Evolutionary conservation across 2,113 vertebrate species (phyloP).

Genomic region (Bujurquina vittata): DNA sequence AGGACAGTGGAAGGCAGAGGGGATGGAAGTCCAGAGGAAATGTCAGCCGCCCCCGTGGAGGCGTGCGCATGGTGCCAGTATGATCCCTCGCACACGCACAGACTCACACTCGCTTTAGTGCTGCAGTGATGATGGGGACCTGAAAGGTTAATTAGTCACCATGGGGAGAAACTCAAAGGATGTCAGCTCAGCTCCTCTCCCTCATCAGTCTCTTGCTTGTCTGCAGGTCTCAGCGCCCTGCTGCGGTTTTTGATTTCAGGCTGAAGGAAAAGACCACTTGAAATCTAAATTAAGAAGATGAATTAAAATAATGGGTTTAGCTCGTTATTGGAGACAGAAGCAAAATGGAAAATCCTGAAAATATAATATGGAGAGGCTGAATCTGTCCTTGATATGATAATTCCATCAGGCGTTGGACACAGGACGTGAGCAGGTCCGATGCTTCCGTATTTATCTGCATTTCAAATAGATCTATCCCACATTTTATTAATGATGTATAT

Average conservation of each 20-base stretch:
- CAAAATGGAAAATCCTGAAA: neutral
- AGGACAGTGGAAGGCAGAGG: neutral
- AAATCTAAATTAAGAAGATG: constrained; percentile 60
- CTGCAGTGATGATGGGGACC: constrained; percentile 31
- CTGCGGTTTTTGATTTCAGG: constrained; percentile 40
- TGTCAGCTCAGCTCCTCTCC: constrained; percentile 25
- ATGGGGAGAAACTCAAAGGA: constrained; percentile 53
- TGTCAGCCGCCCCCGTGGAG: constrained; percentile 31
- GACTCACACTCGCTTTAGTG: neutral
- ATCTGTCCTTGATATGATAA: neutral
- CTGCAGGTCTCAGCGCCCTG: constrained; percentile 32
- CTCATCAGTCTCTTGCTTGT: constrained; percentile 40
- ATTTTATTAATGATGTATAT: neutral
- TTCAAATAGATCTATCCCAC: neutral
- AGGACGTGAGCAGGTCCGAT: neutral
- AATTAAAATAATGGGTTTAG: constrained; percentile 20
- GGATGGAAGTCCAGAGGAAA: constrained; percentile 40
- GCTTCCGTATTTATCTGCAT: neutral
- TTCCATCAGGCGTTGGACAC: neutral
- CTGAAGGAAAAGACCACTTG: constrained; percentile 52
- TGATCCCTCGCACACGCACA: constrained; percentile 19
- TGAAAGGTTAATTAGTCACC: constrained; percentile 76
- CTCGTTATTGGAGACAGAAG: constrained; percentile 24
- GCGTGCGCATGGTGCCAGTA: neutral
- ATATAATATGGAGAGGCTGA: neutral